Base-by-base conservation (phyloP, 2,888 invertebrate genomes). In the Phoronis australis region DNA sequence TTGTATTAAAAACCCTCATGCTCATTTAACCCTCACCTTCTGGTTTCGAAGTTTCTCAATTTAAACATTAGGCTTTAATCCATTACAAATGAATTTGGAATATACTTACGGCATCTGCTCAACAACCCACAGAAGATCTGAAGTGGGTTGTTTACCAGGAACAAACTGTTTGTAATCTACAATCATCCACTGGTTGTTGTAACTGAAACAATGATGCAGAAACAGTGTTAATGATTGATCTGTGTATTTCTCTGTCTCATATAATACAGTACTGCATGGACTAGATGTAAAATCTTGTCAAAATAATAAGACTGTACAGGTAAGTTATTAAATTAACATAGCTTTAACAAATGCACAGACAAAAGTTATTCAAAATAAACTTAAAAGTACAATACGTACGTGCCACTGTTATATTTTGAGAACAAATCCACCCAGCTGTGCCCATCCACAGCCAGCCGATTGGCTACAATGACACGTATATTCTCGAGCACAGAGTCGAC, bases 111-210 rank as follows among this genome's bases (percentile, higher is more conserved):
- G 81, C 51, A 81, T 69, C 60, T 93, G 93, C 73, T 94, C 93
- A 2, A 88, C 79, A 37, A 92, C 81, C 81, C 85, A 86, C 6
- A 86, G 78, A 26, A 84, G 73, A 3, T 82, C 82, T 1, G 68
- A 60, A 4, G 62, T 62, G 31, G 73, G 57, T n/a, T 68, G 62
- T 47, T 38, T 18, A 3, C 76, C 74, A 1, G 82, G 80, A 37
- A 64, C 75, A 71, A 86, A 87, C 61, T 81, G 80, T 44, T 83
- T 83, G 66, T 85, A 85, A 73, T 90, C 87, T 0, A 90, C 82
- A 4, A 87, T 81, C 61, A 90, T 82, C 92, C 92, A 94, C 71
- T 93, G 90, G 68, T 90, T 89, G 73, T 87, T 87, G 51, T 88
- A 88, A 3, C 79, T 79, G 57, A 18, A 55, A 49, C 25, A 39